Evolutionary conservation across 2,113 vertebrate genomes (phyloP), one percentile per base, ranked within the genome.

Genomic region (Oceanodroma tethys): DNA sequence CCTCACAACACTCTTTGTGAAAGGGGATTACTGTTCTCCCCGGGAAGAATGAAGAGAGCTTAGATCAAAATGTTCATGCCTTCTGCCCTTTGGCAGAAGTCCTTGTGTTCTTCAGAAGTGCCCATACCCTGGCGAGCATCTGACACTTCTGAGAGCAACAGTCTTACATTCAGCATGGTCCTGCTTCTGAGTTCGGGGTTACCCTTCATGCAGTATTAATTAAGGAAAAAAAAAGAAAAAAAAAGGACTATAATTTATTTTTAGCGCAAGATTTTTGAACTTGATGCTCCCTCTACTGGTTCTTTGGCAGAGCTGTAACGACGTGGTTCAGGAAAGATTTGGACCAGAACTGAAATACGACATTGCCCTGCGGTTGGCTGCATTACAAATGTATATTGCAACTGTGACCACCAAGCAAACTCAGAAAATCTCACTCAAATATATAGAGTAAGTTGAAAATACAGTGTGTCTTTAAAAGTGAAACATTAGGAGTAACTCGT

Each of bases 381-480:
- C 99, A 4, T 97, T 99, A 92, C 99, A 99, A 97, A 99, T 99
- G 99, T 99, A 99, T 95, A 99, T 99, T 95, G 98, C 99, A 84
- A 99, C 99, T 34, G 98, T 99, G 90, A 99, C 99, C 96, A 99
- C 99, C 96, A 99, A 99, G 96, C 99, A 99, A 95, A 99, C 99
- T 8, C 99, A 99, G 98, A 99, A 99, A 98, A 99, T 99, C 95
- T 99, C 99, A 17, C 98, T 99, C 81, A 99, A 99, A 94, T 99
- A 99, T 86, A 99, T 99, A 67, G 99, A 99, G 99, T 99, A 98
- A 99, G 99, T 99, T 95, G 81, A 84, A 26, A 63, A 73, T 80
- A 26, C 16, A 45, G 14, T 17, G 2, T 75, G 1, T 59, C 72
- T 85, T 83, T 38, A 23, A 53, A 94, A 93, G 15, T 78, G 63